Base-by-base conservation (phyloP, 2,797 vertebrate species). In the Pangasius macronema region DNA sequence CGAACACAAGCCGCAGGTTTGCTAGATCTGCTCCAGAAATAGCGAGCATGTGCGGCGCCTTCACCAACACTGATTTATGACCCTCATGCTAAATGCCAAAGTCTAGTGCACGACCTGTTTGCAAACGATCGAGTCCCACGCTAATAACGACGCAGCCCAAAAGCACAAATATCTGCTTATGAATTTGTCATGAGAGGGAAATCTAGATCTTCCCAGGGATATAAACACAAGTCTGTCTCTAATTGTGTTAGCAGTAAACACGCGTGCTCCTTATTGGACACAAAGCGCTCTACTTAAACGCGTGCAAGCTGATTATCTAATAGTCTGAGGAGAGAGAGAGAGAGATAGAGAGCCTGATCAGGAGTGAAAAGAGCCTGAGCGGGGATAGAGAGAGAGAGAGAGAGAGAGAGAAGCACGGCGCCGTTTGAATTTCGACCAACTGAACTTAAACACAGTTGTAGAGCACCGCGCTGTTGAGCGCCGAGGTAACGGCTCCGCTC, bases 41-140 rank as follows among this genome's bases (percentile, higher is more conserved):
- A 95, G 95, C 89, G 87, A 93, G 94, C 94, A 68, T 36, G 82
- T 20, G 75, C 76, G 93, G 91, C 86, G 87, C 89, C 89, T 94
- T 94, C 94, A 94, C 93, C 90, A 93, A 91, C 92, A 92, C 93
- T 94, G 91, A 93, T 96, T 95, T 95, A 96, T 88, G 91, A 95
- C 91, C 88, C 89, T 89, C 90, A 91, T 93, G 90, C 91, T 65
- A 92, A 88, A 87, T 93, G 95, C 94, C 95, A 94, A 95, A 90
- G 87, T 88, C 61, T 87, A 57, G 81, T 13, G 83, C 77, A 72
- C 51, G 51, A 86, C 27, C 70, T 70, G 72, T 57, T 83, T 68
- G 16, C 63, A 68, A 68, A 53, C 30, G 46, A 68, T 24, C 27
- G 18, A 20, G 42, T 83, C 61, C 42, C 42, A 83, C 81, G 57